These are phyloP conservation scores for Sparus aurata DNA, from an alignment of 2,797 vertebrate species.

Conservation along the genomic window DNA sequence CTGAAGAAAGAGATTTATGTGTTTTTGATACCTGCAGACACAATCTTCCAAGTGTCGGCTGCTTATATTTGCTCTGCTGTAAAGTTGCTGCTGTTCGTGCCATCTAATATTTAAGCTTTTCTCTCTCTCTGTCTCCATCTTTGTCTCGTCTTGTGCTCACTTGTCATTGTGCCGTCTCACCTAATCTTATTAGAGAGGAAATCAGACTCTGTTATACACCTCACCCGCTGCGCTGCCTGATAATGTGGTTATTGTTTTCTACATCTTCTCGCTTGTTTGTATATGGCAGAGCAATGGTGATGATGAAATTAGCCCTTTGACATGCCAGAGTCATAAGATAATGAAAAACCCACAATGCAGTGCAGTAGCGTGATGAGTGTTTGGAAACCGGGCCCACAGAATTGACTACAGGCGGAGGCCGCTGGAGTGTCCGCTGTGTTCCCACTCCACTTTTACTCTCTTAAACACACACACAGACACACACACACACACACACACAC, in stretches of 20 bases:
- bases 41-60: constrained; percentile 10
- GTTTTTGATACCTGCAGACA: constrained; percentile 38
- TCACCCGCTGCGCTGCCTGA: constrained; percentile 36
- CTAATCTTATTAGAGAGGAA: constrained; percentile 46
- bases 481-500: constrained; percentile 24
- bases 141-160: constrained; percentile 13
- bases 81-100: constrained; percentile 40
- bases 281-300: constrained; percentile 43
- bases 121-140: constrained; percentile 6
- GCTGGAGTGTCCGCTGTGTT: constrained; percentile 6
- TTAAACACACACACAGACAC: constrained; percentile 34
- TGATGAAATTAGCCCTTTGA: constrained; percentile 59
- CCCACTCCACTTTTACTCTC: constrained; percentile 34
- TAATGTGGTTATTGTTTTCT: constrained; percentile 49
- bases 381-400: constrained; percentile 8
- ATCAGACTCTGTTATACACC: constrained; percentile 50
- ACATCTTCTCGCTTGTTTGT: constrained; percentile 14
- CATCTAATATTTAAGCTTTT: constrained; percentile 11
- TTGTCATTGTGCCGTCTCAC: constrained; percentile 41
- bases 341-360: constrained; percentile 50
- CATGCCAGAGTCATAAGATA: constrained; percentile 51
- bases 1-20: constrained; percentile 34
- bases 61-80: constrained; percentile 21
- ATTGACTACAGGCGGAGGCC: constrained; percentile 18
- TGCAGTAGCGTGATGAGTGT: constrained; percentile 28